phyloP scores from a whole-genome alignment of 2,113 vertebrate species.

The Campylorhamphus procurvoides region DNA sequence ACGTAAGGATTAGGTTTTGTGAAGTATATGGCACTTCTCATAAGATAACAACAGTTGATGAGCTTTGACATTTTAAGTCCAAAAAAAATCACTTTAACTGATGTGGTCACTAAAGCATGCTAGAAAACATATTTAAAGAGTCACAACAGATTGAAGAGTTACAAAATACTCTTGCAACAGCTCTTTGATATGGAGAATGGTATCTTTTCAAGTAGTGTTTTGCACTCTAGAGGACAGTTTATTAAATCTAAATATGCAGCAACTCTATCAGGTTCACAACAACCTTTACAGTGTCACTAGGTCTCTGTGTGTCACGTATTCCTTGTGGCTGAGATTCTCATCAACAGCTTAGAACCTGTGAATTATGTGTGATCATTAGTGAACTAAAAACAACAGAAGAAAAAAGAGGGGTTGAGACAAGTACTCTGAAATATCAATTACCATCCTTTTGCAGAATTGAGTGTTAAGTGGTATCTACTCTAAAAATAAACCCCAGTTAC shows the following conservation, averaged over 20 bases:
- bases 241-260: background rate
- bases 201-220: background rate
- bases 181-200: background rate
- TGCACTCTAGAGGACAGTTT: background rate
- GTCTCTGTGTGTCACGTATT: background rate
- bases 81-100: background rate
- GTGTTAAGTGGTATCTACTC: background rate
- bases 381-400: background rate
- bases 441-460: background rate
- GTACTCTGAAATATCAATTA: background rate
- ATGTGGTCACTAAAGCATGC: background rate
- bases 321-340: background rate
- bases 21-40: background rate
- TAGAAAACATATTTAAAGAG: background rate
- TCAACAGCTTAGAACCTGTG: background rate
- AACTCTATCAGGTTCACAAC: background rate
- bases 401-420: background rate
- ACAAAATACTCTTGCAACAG: background rate
- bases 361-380: background rate
- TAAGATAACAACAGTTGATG: rapidly evolving
- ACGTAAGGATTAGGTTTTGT: background rate
- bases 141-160: background rate
- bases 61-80: background rate
- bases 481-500: background rate
- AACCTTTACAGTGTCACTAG: background rate